Conservation (phyloP, 2,888 invertebrate genomes). For the Scotopteryx bipunctaria region DNA sequence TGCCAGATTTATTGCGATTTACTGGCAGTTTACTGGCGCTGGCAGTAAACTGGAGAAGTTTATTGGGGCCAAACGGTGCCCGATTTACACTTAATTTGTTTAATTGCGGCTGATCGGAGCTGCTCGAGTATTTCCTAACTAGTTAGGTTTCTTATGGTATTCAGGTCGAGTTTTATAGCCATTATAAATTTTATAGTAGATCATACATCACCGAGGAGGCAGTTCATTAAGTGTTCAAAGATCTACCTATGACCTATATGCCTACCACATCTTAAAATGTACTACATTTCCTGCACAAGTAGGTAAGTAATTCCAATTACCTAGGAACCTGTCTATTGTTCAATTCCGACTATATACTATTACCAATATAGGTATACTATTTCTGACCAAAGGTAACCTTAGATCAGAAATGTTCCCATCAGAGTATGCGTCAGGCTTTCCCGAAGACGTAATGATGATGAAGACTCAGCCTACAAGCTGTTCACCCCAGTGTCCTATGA, state of each 20-base stretch:
- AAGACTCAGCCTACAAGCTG: conserved; percentile 98
- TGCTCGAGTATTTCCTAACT: conserved; percentile 12
- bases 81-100: conserved; percentile 15
- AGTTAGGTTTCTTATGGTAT: conserved; percentile 2
- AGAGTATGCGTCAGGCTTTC: conserved; percentile 98
- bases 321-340: too few species aligned
- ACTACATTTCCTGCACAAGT: too few species aligned
- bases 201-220: too few species aligned
- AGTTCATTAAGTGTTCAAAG: too few species aligned
- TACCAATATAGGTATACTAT: too few species aligned
- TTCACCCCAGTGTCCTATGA: conserved; percentile 99
- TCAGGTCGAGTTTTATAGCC: neutral
- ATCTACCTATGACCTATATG: too few species aligned
- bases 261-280: too few species aligned
- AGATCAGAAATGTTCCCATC: conserved; percentile 98
- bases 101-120: conserved; percentile 15
- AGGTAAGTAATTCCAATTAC: too few species aligned
- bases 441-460: conserved; percentile 99
- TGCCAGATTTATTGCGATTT: conserved; percentile 32
- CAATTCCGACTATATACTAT: too few species aligned
- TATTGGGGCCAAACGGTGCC: conserved; percentile 18
- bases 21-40: conserved; percentile 11
- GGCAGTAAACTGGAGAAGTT: conserved; percentile 14
- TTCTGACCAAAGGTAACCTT: too few species aligned
- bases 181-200: too few species aligned